phyloP scores from a whole-genome alignment of 2,888 invertebrate species.

The Pteria penguin region DNA sequence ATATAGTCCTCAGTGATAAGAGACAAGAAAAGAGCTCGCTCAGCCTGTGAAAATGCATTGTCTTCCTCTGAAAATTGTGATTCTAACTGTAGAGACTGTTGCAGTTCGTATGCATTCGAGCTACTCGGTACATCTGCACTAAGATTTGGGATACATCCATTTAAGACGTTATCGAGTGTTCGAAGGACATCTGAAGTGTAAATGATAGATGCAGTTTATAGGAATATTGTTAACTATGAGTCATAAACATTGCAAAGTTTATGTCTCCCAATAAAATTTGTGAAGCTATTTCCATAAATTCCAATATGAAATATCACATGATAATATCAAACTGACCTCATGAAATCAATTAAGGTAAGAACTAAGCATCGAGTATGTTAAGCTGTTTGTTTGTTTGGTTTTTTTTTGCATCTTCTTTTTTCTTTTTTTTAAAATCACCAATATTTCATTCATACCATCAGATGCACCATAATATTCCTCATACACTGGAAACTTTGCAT shows the following conservation, averaged over 20 bases:
- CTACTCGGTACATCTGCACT: slow-evolving; percentile 24
- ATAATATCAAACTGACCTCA: no score
- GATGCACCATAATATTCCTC: slow-evolving; percentile 16
- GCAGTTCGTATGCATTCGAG: slow-evolving; percentile 18
- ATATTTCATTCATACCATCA: slow-evolving; percentile 12
- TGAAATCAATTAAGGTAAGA: no score
- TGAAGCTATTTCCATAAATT: no score
- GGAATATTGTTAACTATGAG: no score
- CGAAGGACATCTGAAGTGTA: slow-evolving; percentile 24
- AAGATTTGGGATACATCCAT: slow-evolving; percentile 14
- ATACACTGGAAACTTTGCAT: slow-evolving; percentile 5
- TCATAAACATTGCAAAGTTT: no score
- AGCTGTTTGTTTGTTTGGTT: no score
- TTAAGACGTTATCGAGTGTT: slow-evolving; percentile 28
- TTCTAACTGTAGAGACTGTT: slow-evolving; percentile 2
- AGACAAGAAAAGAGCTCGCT: slow-evolving; percentile 28
- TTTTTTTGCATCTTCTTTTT: no score
- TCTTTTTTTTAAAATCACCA: no score
- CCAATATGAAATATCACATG: no score
- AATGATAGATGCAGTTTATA: no score
- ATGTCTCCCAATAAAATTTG: no score
- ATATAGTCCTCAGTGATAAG: slow-evolving; percentile 9
- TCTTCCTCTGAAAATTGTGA: neutral
- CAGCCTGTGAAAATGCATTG: neutral
- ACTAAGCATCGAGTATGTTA: no score